phyloP scores from a whole-genome alignment of 2,797 vertebrate species.

The Cryptoprocta ferox region DNA sequence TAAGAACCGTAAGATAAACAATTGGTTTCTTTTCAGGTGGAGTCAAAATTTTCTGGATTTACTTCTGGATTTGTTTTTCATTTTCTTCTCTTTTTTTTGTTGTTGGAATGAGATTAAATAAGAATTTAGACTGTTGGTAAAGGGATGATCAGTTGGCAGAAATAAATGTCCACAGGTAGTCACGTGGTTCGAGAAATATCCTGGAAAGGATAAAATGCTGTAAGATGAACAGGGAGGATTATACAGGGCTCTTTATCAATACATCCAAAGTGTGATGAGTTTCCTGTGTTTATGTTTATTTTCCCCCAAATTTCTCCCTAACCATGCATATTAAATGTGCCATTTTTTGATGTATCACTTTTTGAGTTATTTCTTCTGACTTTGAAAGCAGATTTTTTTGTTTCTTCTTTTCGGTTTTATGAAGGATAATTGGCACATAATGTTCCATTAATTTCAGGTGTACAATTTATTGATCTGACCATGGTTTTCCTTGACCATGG shows the following conservation, averaged over 20 bases:
- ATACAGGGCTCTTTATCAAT: not conserved
- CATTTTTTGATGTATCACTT: not conserved
- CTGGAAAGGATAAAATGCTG: not conserved
- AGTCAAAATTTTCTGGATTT: not conserved
- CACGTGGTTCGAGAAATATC: not conserved
- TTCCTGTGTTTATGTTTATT: not conserved
- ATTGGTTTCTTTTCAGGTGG: not conserved
- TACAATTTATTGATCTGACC: not conserved
- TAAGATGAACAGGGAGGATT: not conserved
- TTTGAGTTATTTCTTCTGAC: not conserved
- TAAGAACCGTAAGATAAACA: not conserved
- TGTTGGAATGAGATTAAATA: not conserved
- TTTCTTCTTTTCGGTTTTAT: not conserved
- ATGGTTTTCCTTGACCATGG: not conserved
- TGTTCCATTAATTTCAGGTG: not conserved
- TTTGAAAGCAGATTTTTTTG: not conserved
- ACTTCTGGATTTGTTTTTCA: not conserved
- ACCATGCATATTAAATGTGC: not conserved
- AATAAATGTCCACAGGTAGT: not conserved
- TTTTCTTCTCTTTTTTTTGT: slow-evolving; percentile 1
- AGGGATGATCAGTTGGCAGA: not conserved
- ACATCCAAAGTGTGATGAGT: not conserved
- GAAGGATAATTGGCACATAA: not conserved
- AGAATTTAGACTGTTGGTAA: not conserved
- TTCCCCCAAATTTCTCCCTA: not conserved